Base-by-base conservation (phyloP, 2,888 invertebrate genomes). In the Pristionchus arcanus region DNA sequence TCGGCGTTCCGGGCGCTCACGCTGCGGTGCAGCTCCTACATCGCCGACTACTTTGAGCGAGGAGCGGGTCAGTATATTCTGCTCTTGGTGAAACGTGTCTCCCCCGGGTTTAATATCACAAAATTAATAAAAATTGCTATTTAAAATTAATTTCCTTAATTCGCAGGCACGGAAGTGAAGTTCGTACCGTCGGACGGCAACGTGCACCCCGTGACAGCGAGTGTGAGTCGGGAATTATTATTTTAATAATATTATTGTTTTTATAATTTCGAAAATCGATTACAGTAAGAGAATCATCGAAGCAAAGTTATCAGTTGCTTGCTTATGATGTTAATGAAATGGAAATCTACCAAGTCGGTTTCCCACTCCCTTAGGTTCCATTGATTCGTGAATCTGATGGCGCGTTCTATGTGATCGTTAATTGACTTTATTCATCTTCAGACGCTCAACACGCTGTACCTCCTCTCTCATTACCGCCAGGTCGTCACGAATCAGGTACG, bases 151-250 rank as follows among this genome's bases (percentile, higher is more conserved):
- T 55, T 55, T 19, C 16, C 15, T 19, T 37, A 16, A 49, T 28
- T 81, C 2, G n/a, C 49, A 81, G 89, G 89, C 9, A 92, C 92
- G 31, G 91, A 90, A 71, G 96, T 96, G 89, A 96, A 96, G 91
- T 97, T 97, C 94, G 97, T 98, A 94, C 98, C 99, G 0, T 97
- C 97, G 95, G 99, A 99, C 96, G 99, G 99, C 90, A 99, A 99
- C 0, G 99, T 99, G 59, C 98, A 98, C 95, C 98, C 99, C 96
- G 96, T 98, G 90, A 98, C 98, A 0, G 98, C 97, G 91, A 98
- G 98, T 95, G 98, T 98, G 92, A 94, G 95, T 81, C 4, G n/a
- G 9, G 11, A 49, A 7, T 49, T 49, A 49, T 49, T 49, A n/a
- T 63, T 63, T 55, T 16, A 63, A 21, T 63, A 25, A 63, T 63